Conservation (phyloP, 2,888 invertebrate species). For the Shargacucullia verbasci region DNA sequence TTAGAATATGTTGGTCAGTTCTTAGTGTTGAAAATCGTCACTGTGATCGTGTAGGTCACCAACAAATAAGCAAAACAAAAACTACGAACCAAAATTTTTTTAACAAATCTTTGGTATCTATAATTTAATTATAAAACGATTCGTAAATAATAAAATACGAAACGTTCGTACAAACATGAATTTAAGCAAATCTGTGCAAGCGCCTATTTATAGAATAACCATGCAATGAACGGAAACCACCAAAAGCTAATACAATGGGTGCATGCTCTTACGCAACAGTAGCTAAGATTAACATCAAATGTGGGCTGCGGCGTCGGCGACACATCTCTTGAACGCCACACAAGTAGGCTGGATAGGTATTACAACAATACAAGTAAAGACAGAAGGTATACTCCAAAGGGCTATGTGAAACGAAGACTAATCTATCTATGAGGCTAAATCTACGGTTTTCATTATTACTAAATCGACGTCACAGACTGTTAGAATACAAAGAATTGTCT, state of each 20-base stretch:
- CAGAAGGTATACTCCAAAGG: conserved; percentile 17
- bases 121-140: too few species aligned
- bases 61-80: background rate
- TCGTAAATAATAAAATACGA: too few species aligned
- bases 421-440: too few species aligned
- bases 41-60: too few species aligned
- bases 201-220: conserved; percentile 29
- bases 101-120: too few species aligned
- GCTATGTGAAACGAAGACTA: too few species aligned
- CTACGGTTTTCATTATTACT: too few species aligned
- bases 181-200: conserved; percentile 9
- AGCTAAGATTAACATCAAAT: conserved; percentile 62
- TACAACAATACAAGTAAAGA: conserved; percentile 4
- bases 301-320: conserved; percentile 62
- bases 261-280: conserved; percentile 48
- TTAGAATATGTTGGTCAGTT: conserved; percentile 1
- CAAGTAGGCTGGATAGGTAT: conserved; percentile 25
- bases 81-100: too few species aligned
- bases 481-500: too few species aligned
- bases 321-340: conserved; percentile 47
- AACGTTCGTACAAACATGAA: too few species aligned
- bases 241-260: conserved; percentile 45
- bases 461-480: too few species aligned
- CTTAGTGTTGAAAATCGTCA: background rate
- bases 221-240: conserved; percentile 40